Base-by-base conservation (phyloP, 2,113 vertebrate genomes). In the crab-eating macaque (Macaca fascicularis) region DNA sequence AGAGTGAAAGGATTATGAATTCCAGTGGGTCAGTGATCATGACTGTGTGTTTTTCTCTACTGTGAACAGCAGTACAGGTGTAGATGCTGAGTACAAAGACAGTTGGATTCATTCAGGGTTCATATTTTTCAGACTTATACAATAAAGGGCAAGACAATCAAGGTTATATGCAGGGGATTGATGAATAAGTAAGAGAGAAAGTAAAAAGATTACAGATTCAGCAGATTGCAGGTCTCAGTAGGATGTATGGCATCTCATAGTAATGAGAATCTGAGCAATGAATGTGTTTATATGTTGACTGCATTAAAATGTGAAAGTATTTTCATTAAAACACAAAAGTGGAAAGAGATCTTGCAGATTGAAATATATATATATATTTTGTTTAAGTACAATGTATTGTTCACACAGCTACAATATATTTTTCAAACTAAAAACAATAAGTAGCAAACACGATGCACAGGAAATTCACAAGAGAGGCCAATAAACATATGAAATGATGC, bases 241-340 rank as follows among this genome's bases (percentile, higher is more conserved):
- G 43, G 10, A 55, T 55, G 10, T 13, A 52, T 5, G 16, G 40
- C 72, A 2, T 48, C 16, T 76, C 67, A n/a, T 19, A 89, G 6
- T 20, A 3, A 45, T 52, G 30, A 74, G 23, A 64, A 61, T 59
- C 30, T 52, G 43, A 48, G 14, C 12, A 25, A 92, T 35, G 40
- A 64, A 32, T 93, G 40, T 25, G 70, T 38, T 61, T 86, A 3
- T 50, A 90, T 79, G 38, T 75, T 67, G 27, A 76, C 17, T 94
- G 32, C 59, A 90, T 87, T 97, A 79, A 92, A 93, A 90, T 23
- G 25, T 74, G 57, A 57, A 93, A 67, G 57, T 83, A 78, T 74
- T 93, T 72, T 84, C 25, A 81, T 80, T 84, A 57, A 85, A 82
- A 38, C 35, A 78, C 10, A 80, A 43, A 92, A 89, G 72, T 81